Percentiles rank a stretch among this genome's conserved stretches.
Conservation (phyloP, 2,113 vertebrate genomes). For the Apodemus sylvaticus region DNA sequence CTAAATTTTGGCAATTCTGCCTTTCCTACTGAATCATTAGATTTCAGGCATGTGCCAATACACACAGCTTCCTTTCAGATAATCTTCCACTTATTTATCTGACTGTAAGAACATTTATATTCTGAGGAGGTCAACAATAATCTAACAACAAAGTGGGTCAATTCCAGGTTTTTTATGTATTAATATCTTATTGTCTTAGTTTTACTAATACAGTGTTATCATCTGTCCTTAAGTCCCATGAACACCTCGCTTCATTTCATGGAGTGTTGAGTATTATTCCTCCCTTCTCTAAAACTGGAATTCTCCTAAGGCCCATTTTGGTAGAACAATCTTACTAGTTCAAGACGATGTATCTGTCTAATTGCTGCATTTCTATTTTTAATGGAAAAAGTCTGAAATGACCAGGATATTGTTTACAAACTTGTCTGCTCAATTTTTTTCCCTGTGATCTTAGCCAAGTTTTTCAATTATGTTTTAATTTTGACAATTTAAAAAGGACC, state of each 20-base stretch:
- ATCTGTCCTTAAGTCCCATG: background rate
- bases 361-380: constrained; percentile 59
- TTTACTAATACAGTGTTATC: background rate
- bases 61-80: background rate
- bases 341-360: constrained; percentile 46
- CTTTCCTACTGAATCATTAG: background rate
- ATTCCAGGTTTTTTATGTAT: background rate
- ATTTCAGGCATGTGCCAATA: background rate
- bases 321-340: background rate
- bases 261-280: background rate
- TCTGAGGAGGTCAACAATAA: background rate
- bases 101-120: background rate
- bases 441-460: constrained; percentile 23
- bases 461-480: constrained; percentile 65
- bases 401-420: constrained; percentile 67
- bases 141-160: background rate
- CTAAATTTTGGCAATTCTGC: background rate
- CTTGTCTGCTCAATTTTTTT: constrained; percentile 58
- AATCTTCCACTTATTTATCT: background rate
- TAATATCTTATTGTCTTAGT: background rate
- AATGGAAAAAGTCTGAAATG: constrained; percentile 65
- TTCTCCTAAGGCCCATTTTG: background rate
- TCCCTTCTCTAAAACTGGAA: background rate
- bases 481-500: constrained; percentile 44
- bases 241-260: background rate